phyloP scores from a whole-genome alignment of 2,113 vertebrate genomes.

The Larimichthys crocea region DNA sequence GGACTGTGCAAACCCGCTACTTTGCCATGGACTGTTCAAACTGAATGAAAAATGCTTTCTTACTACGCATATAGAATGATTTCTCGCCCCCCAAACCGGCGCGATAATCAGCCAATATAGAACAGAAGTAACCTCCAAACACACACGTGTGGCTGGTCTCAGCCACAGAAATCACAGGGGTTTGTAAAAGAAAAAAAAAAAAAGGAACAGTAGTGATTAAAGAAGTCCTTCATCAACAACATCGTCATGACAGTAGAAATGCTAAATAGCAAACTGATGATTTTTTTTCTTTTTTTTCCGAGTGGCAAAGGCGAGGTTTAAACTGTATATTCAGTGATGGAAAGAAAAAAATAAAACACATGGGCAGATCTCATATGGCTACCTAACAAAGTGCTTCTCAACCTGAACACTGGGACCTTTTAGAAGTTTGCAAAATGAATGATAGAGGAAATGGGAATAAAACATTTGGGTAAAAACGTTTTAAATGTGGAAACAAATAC shows the following conservation, averaged over 20 bases:
- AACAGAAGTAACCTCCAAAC: conserved; percentile 82
- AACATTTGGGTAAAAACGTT: neutral
- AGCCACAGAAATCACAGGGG: conserved; percentile 84
- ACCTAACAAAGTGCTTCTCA: conserved; percentile 60
- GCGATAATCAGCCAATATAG: conserved; percentile 84
- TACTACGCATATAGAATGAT: conserved; percentile 80
- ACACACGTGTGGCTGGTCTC: conserved; percentile 72
- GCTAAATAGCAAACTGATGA: conserved; percentile 65
- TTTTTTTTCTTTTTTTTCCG: conserved; percentile 85
- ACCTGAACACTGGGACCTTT: conserved; percentile 28
- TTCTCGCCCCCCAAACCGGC: conserved; percentile 80
- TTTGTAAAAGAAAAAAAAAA: conserved; percentile 74
- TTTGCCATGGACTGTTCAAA: conserved; percentile 88
- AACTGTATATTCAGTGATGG: conserved; percentile 91
- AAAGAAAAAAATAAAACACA: conserved; percentile 75
- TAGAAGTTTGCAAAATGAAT: neutral
- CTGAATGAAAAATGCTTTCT: conserved; percentile 83
- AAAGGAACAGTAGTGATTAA: conserved; percentile 62
- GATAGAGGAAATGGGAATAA: neutral
- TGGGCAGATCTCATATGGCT: conserved; percentile 61
- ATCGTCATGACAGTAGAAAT: conserved; percentile 73
- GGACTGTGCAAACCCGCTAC: conserved; percentile 80
- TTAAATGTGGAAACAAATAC: neutral
- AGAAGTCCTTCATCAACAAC: conserved; percentile 64
- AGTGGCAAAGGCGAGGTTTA: conserved; percentile 83